A percentile compares a stretch with the other conserved stretches of the same genome.
Evolutionary conservation across 1,140 invertebrate genomes (phyloP).

Genomic region (Cotesia typhae): DNA sequence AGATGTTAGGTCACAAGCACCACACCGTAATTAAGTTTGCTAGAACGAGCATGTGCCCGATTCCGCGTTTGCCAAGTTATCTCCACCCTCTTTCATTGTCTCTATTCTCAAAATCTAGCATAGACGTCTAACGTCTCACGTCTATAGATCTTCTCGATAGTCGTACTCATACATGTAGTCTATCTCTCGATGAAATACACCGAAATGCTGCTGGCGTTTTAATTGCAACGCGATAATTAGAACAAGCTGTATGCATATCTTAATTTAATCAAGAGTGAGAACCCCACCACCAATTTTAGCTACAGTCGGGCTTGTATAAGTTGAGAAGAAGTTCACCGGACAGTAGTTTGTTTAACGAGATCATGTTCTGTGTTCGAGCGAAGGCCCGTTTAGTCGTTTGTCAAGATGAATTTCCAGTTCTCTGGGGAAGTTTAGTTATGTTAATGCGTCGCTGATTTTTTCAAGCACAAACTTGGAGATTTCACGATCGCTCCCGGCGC

Average conservation of each 20-base stretch:
- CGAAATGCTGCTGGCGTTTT: constrained; percentile 12
- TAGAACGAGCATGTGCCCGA: constrained; percentile 9
- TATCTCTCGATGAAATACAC: constrained; percentile 16
- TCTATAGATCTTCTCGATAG: neutral
- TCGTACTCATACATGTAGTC: neutral
- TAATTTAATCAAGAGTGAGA: too few species aligned
- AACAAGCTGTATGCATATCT: constrained; percentile 9
- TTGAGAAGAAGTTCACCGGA: neutral
- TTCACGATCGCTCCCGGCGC: constrained; percentile 6
- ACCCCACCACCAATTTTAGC: too few species aligned
- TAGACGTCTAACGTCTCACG: too few species aligned
- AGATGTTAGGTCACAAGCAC: constrained; percentile 21
- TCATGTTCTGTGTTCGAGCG: neutral
- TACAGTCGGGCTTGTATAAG: neutral
- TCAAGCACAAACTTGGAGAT: constrained; percentile 1
- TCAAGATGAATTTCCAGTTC: neutral
- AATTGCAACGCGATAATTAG: constrained; percentile 19
- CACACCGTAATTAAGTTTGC: constrained; percentile 24
- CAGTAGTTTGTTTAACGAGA: constrained; percentile 14
- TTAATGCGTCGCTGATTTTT: neutral
- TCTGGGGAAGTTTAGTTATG: constrained; percentile 8
- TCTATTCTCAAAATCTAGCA: neutral
- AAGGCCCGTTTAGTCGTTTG: too few species aligned
- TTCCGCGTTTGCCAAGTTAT: constrained; percentile 20
- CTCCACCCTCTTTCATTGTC: constrained; percentile 8